Percentiles rank a stretch among this genome's conserved stretches.
Conservation (phyloP, 2,797 vertebrate species). For the Tolypeutes matacus region DNA sequence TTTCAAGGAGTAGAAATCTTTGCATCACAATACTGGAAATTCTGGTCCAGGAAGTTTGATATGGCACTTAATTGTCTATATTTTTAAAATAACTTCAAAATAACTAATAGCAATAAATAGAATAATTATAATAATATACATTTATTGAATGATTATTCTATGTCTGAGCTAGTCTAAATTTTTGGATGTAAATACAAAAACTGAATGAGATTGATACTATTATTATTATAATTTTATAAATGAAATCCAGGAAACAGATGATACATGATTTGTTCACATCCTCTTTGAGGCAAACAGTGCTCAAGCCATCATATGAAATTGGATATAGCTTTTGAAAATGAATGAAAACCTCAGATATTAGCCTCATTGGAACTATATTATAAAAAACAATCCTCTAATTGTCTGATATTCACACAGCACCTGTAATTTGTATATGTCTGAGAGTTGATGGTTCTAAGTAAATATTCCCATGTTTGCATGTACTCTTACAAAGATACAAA, state of each 20-base stretch:
- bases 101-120: not conserved
- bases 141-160: not conserved
- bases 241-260: not conserved
- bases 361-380: not conserved
- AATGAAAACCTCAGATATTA: not conserved
- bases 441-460: not conserved
- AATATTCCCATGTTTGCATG: not conserved
- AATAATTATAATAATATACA: not conserved
- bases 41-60: not conserved
- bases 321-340: not conserved
- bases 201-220: not conserved
- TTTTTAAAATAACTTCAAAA: slow-evolving; percentile 9
- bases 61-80: not conserved
- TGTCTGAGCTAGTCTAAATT: not conserved
- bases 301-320: not conserved
- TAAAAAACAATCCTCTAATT: not conserved
- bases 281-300: not conserved
- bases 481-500: not conserved
- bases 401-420: not conserved
- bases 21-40: not conserved
- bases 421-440: not conserved
- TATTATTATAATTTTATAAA: not conserved
- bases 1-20: not conserved
- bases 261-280: not conserved
- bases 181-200: not conserved